Evolutionary conservation across 1,140 invertebrate genomes (phyloP), one percentile per base, ranked within the genome.

Genomic region (Ctenoplectra terminalis): DNA sequence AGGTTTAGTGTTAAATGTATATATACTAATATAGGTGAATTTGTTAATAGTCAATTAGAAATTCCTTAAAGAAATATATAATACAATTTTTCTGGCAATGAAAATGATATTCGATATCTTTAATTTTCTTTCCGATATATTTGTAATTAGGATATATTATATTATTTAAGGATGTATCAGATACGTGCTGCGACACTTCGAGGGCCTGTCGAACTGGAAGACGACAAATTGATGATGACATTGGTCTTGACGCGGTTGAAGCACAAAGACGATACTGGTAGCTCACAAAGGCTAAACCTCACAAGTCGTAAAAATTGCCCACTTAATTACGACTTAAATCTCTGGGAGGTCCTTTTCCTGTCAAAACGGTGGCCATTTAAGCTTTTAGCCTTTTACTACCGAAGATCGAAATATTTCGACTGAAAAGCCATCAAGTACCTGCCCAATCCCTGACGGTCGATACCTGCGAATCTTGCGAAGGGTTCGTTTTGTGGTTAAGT

Each of bases 301-400:
- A 56, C 77, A 37, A 69, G 79, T 66, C 67, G 67, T 69, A 54
- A 81, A 61, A 17, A 56, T 50, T 81, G 77, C 29, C 79, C 78
- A 79, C 85, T 87, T 90, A 91, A 90, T 92, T 92, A 90, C 84
- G 77, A 84, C 80, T 88, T 80, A 85, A 82, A 75, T 67, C 81
- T 60, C 1, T 69, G 70, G 90, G 81, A 87, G 84, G 81, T 88
- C 85, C 29, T 54, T 72, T 67, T 63, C 60, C 81, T 84, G 87
- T 85, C 85, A 87, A 87, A 92, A 88, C 79, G 86, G 26, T 4
- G 67, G 20, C n/a, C 69, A 66, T 60, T 89, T 5, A 70, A 80
- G 75, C 69, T 74, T 85, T 87, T 56, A 63, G 8, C 60, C 54
- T 46, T 58, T 71, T 61, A 34, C 52, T 8, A n/a, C 1, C 31